Conservation (phyloP, 2,113 vertebrate species). For the Oncorhynchus keta region DNA sequence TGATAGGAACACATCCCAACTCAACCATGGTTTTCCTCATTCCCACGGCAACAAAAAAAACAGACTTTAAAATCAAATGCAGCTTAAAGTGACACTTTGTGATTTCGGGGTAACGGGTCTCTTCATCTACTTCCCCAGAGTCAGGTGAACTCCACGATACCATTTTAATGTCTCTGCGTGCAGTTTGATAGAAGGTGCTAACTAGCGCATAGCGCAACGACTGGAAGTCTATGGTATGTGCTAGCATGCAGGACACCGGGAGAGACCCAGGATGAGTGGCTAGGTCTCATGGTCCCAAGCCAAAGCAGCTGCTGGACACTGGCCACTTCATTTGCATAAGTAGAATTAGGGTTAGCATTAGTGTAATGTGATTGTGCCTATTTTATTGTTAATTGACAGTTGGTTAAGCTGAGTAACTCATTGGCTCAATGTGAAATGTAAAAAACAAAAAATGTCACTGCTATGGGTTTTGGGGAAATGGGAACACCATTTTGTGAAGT, state of each 20-base stretch:
- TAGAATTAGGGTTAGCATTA: slow-evolving; percentile 58
- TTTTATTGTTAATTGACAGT: slow-evolving; percentile 65
- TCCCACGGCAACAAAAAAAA: no score
- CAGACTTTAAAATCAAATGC: no score
- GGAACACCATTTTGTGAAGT: background rate
- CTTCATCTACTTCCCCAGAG: no score
- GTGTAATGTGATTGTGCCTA: slow-evolving; percentile 52
- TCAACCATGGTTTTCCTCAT: no score
- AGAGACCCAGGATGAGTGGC: slow-evolving; percentile 58
- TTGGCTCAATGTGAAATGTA: slow-evolving; percentile 35
- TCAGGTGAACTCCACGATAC: no score
- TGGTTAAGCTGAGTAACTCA: slow-evolving; percentile 50
- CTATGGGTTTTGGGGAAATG: slow-evolving; percentile 13
- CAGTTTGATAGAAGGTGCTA: background rate
- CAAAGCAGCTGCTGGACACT: slow-evolving; percentile 58
- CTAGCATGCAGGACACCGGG: slow-evolving; percentile 42
- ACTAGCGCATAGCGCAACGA: background rate
- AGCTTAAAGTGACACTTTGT: no score
- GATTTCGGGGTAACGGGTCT: no score
- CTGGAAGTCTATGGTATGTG: background rate
- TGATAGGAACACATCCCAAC: no score
- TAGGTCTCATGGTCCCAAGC: slow-evolving; percentile 58
- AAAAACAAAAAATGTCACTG: background rate
- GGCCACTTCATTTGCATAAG: slow-evolving; percentile 66
- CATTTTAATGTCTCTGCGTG: background rate